Conservation (phyloP, 2,113 vertebrate species). For the Aix galericulata region DNA sequence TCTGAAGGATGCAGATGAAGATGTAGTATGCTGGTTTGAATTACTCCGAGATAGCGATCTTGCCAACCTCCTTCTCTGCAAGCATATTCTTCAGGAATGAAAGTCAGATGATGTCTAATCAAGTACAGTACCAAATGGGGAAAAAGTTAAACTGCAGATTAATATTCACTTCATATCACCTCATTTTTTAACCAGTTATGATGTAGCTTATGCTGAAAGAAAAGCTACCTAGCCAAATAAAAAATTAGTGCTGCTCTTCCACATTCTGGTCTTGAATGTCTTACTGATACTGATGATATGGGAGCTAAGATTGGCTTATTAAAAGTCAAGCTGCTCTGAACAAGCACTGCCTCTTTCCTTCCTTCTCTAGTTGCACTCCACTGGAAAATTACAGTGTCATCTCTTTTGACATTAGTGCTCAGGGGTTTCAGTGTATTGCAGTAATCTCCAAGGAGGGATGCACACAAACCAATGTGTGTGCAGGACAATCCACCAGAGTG, state of each 20-base stretch:
- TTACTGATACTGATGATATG: not conserved
- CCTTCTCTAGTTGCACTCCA: not conserved
- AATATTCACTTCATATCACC: not conserved
- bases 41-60: not conserved
- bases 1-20: not conserved
- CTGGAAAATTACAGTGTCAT: not conserved
- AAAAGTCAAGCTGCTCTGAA: not conserved
- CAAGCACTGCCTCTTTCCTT: not conserved
- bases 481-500: fast-evolving
- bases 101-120: not conserved
- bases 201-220: not conserved
- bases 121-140: not conserved
- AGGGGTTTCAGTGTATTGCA: not conserved
- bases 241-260: not conserved
- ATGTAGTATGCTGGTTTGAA: not conserved
- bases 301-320: not conserved
- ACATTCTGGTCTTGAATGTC: not conserved
- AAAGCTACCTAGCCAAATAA: not conserved
- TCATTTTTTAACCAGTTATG: not conserved
- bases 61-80: not conserved
- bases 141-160: not conserved
- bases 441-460: not conserved
- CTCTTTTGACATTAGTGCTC: not conserved
- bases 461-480: not conserved
- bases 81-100: not conserved